These are phyloP conservation scores for Plectrocnemia conspersa DNA, from an alignment of 1,140 invertebrate genomes.

Conservation along the genomic window DNA sequence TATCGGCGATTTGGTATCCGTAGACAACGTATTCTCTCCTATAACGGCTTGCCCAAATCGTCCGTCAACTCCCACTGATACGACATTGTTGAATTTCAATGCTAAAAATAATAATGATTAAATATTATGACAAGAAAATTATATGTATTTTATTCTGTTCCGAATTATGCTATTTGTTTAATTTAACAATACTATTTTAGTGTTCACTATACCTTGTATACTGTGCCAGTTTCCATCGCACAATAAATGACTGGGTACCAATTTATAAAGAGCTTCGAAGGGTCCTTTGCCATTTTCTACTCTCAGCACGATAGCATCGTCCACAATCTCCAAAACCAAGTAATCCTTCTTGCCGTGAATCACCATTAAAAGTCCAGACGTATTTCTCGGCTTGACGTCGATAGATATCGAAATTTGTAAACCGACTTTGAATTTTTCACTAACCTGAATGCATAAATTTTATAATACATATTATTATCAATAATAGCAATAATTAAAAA, in stretches of 20 bases:
- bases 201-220: constrained; percentile 64
- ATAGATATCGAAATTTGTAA: constrained; percentile 73
- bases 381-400: constrained; percentile 82
- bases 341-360: constrained; percentile 79
- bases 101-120: constrained; percentile 54
- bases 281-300: constrained; percentile 82
- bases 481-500: constrained; percentile 19
- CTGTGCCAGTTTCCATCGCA: constrained; percentile 95
- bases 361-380: constrained; percentile 74
- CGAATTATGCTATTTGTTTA: constrained; percentile 11
- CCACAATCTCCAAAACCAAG: constrained; percentile 79
- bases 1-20: constrained; percentile 78
- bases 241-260: constrained; percentile 64
- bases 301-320: constrained; percentile 75
- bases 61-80: constrained; percentile 76
- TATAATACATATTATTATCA: neutral
- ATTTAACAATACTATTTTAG: no score
- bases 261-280: constrained; percentile 68
- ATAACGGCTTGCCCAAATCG: constrained; percentile 60
- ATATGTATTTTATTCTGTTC: constrained; percentile 2
- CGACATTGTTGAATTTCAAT: constrained; percentile 77
- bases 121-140: neutral
- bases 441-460: constrained; percentile 43
- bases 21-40: constrained; percentile 60
- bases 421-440: constrained; percentile 74